These are phyloP conservation scores for Coracopsis vasa DNA, from an alignment of 2,113 vertebrate species.

Conservation along the genomic window DNA sequence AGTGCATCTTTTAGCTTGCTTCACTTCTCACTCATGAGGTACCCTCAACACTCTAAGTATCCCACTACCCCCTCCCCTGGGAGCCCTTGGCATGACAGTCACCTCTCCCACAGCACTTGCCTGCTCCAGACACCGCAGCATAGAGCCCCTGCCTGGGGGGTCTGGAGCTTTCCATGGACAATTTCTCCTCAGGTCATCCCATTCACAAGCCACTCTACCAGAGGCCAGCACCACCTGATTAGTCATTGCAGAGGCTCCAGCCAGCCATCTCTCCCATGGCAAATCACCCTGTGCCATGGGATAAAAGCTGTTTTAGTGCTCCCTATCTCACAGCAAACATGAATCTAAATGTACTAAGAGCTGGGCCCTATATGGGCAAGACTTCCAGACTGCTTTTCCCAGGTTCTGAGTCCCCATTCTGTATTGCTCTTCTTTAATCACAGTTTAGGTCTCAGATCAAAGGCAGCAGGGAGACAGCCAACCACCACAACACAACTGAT, in stretches of 20 bases:
- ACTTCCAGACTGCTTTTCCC: background rate
- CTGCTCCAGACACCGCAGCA: background rate
- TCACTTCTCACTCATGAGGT: background rate
- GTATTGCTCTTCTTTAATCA: background rate
- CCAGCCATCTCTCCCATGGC: background rate
- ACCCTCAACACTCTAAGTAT: background rate
- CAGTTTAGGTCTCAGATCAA: background rate
- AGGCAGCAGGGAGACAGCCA: background rate
- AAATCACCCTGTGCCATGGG: background rate
- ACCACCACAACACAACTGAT: background rate
- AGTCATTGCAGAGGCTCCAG: background rate
- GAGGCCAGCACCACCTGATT: background rate
- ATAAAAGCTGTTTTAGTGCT: background rate
- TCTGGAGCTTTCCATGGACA: background rate
- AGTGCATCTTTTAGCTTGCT: background rate
- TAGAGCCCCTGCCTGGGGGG: background rate
- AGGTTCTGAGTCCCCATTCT: background rate
- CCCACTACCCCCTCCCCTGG: accelerated
- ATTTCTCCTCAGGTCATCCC: background rate
- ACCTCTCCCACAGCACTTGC: background rate
- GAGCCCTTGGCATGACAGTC: background rate
- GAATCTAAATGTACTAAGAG: background rate
- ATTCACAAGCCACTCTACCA: background rate
- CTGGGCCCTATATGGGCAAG: background rate
- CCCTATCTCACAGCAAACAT: background rate